Percentiles rank a stretch among this genome's conserved stretches.
These are phyloP conservation scores for Bicyclus anynana DNA, from an alignment of 1,140 invertebrate genomes.

Conservation along the genomic window DNA sequence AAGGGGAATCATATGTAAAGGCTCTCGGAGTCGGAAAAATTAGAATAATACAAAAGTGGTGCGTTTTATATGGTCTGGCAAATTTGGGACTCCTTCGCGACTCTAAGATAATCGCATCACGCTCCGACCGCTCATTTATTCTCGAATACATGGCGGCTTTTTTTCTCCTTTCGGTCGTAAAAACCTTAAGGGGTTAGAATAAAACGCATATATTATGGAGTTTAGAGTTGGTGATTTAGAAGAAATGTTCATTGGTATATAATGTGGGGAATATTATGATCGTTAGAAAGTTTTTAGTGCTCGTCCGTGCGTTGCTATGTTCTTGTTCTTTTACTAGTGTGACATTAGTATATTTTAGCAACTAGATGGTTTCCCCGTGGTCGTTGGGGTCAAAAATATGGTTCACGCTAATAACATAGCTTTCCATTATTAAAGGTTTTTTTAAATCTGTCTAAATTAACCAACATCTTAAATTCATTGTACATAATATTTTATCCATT, in stretches of 20 bases:
- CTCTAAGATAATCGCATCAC: conserved; percentile 40
- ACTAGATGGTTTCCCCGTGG: too few species aligned
- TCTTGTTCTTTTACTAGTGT: too few species aligned
- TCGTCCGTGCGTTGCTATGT: too few species aligned
- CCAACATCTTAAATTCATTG: too few species aligned
- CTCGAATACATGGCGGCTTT: conserved; percentile 16
- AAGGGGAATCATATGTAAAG: conserved; percentile 12
- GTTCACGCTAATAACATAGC: too few species aligned
- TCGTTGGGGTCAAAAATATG: too few species aligned
- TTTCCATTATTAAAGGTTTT: too few species aligned
- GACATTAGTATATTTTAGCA: too few species aligned
- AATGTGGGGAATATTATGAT: too few species aligned
- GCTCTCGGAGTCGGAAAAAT: conserved; percentile 18
- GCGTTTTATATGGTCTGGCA: conserved; percentile 19
- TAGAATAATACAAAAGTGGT: conserved; percentile 31
- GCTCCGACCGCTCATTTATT: conserved; percentile 27
- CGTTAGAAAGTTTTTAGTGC: too few species aligned
- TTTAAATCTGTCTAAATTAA: too few species aligned
- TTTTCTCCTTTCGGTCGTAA: conserved; percentile 2
- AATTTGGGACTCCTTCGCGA: conserved; percentile 33
- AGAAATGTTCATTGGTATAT: background rate
- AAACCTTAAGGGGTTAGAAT: conserved; percentile 12
- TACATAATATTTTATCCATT: too few species aligned
- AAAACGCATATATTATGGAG: conserved; percentile 8
- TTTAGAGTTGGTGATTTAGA: background rate